phyloP scores from a whole-genome alignment of 2,797 vertebrate genomes.

The Sphaeramia orbicularis region DNA sequence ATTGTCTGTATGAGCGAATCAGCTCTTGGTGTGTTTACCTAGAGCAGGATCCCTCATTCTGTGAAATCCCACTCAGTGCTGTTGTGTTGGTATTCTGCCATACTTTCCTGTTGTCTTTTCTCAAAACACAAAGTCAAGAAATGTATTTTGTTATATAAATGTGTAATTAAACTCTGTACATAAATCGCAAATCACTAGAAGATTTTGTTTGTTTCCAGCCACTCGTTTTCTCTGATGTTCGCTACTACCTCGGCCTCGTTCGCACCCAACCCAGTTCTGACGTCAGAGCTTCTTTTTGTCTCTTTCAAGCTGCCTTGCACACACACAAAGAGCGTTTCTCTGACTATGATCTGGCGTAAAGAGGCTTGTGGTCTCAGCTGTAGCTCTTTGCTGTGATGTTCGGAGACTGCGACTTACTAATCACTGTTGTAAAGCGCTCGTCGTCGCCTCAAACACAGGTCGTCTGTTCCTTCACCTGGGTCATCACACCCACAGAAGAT shows the following conservation, averaged over 20 bases:
- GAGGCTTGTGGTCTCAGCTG: constrained; percentile 63
- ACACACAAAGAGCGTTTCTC: constrained; percentile 54
- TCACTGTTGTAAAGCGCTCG: constrained; percentile 26
- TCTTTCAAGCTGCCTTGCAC: constrained; percentile 31
- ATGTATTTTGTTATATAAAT: constrained; percentile 73
- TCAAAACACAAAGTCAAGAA: constrained; percentile 37
- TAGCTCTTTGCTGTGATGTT: constrained; percentile 52
- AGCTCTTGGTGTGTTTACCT: constrained; percentile 63
- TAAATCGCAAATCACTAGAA: too few species aligned
- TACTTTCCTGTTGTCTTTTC: constrained; percentile 33
- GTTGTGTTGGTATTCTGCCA: constrained; percentile 50
- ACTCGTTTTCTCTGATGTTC: constrained; percentile 26
- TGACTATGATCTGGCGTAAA: constrained; percentile 60
- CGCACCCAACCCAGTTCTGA: constrained; percentile 38
- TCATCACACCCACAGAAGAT: not conserved
- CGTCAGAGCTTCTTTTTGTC: constrained; percentile 28
- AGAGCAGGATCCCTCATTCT: constrained; percentile 71
- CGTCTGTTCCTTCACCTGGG: constrained; percentile 27
- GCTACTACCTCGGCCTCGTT: constrained; percentile 32
- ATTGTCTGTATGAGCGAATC: constrained; percentile 78
- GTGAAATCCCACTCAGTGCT: constrained; percentile 66
- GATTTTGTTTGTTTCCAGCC: constrained; percentile 34
- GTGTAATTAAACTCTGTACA: constrained; percentile 72
- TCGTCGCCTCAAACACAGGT: constrained; percentile 11
- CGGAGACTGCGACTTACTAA: constrained; percentile 57